A percentile compares a stretch with the other conserved stretches of the same genome.
Evolutionary conservation across 2,888 invertebrate species (phyloP).

Genomic region (Anorthoa munda): DNA sequence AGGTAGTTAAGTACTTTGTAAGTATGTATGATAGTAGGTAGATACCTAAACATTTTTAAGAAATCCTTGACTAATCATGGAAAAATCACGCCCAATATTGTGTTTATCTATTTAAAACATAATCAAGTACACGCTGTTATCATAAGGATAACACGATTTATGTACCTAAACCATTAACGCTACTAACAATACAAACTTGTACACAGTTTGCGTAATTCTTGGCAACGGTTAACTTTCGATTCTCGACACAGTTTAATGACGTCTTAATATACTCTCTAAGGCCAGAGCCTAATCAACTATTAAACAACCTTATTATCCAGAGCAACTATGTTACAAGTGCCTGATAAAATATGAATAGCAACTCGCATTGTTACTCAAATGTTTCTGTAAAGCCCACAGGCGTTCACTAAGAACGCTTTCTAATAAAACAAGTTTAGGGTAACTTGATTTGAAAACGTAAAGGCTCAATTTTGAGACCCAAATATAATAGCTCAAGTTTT

Average conservation of each 20-base stretch:
- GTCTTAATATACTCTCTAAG: background rate
- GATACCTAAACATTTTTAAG: too few relatives aligned
- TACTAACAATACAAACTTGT: too few relatives aligned
- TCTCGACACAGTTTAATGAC: background rate
- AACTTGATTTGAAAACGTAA: constrained; percentile 8
- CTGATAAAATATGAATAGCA: constrained; percentile 59
- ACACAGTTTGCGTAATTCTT: too few relatives aligned
- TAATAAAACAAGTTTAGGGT: constrained; percentile 4
- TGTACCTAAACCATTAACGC: too few relatives aligned
- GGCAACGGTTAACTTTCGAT: background rate
- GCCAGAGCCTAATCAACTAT: constrained; percentile 25
- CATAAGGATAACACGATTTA: too few relatives aligned
- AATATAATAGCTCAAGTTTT: constrained; percentile 7
- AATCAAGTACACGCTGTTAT: too few relatives aligned
- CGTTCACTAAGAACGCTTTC: constrained; percentile 35
- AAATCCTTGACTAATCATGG: too few relatives aligned
- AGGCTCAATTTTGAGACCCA: background rate
- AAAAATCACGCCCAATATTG: too few relatives aligned
- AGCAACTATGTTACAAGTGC: constrained; percentile 36
- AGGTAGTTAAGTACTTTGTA: too few relatives aligned
- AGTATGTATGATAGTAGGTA: too few relatives aligned
- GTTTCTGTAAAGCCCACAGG: constrained; percentile 50
- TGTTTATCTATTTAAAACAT: too few relatives aligned
- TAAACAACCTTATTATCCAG: background rate
- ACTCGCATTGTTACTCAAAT: constrained; percentile 29